Conservation (phyloP, 2,888 invertebrate species). For the Meteorus cinctellus region DNA sequence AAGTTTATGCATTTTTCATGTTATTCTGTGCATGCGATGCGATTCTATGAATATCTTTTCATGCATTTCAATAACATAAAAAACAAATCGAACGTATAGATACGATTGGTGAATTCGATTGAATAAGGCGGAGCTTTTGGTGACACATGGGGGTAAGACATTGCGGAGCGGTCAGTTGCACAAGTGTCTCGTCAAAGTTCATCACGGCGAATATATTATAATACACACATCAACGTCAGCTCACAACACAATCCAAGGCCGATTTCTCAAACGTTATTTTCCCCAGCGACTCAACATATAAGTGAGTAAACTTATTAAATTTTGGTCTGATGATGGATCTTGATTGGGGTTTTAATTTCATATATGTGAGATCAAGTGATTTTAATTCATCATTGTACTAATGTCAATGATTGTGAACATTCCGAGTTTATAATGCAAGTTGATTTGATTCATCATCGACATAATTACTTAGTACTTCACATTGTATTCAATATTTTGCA, state of each 20-base stretch:
- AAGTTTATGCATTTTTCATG: conserved; percentile 2
- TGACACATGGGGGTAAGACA: background rate
- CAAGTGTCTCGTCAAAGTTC: background rate
- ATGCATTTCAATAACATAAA: background rate
- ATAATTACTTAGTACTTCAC: background rate
- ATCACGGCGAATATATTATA: background rate
- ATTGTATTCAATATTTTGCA: background rate
- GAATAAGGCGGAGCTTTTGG: conserved; percentile 7
- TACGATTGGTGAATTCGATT: background rate
- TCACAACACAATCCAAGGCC: background rate
- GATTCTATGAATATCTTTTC: background rate
- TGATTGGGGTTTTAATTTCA: no score
- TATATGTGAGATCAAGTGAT: no score
- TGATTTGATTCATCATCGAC: no score
- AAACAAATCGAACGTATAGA: background rate
- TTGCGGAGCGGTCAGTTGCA: background rate
- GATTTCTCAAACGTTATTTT: background rate
- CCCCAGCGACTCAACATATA: no score
- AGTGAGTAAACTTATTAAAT: no score
- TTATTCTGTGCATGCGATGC: background rate
- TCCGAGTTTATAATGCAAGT: no score
- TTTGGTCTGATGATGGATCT: no score
- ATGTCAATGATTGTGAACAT: no score
- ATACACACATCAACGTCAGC: background rate
- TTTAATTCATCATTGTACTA: no score